A percentile compares a stretch with the other conserved stretches of the same genome.
phyloP scores from a whole-genome alignment of 2,888 invertebrate species.

The Hypercompe scribonia region DNA sequence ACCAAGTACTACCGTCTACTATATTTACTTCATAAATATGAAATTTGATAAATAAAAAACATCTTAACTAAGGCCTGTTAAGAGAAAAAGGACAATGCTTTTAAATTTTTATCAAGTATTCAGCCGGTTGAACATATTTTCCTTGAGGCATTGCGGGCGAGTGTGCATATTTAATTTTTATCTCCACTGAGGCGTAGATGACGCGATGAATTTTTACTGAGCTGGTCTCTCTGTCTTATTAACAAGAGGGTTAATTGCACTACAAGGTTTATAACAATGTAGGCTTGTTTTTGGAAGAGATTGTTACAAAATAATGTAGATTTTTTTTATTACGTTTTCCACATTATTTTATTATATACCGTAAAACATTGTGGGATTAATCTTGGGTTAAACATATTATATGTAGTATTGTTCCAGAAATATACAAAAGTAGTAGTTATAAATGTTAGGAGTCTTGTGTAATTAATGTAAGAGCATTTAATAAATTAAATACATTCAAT shows the following conservation, averaged over 20 bases:
- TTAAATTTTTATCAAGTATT: slow-evolving; percentile 69
- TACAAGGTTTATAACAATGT: slow-evolving; percentile 58
- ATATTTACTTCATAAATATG: slow-evolving; percentile 31
- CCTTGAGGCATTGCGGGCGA: slow-evolving; percentile 74
- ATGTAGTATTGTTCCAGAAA: not conserved
- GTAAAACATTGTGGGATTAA: not conserved
- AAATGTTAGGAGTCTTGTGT: not conserved
- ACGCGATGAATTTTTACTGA: slow-evolving; percentile 83
- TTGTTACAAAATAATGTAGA: slow-evolving; percentile 2
- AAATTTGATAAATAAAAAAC: slow-evolving; percentile 38
- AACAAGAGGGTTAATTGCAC: slow-evolving; percentile 72
- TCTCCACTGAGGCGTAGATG: slow-evolving; percentile 73
- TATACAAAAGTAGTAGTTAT: not conserved
- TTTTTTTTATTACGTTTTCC: too few species aligned
- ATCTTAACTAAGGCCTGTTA: slow-evolving; percentile 46
- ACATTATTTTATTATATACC: too few species aligned
- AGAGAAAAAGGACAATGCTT: slow-evolving; percentile 54
- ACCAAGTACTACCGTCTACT: slow-evolving; percentile 24
- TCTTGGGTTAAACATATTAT: not conserved
- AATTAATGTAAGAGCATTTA: not conserved
- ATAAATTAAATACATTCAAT: too few species aligned
- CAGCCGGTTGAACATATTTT: slow-evolving; percentile 73
- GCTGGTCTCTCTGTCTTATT: slow-evolving; percentile 77
- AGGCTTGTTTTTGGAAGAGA: slow-evolving; percentile 36
- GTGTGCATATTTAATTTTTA: slow-evolving; percentile 85